These are phyloP conservation scores for Neofelis nebulosa DNA, from an alignment of 2,113 vertebrate species.

Conservation along the genomic window DNA sequence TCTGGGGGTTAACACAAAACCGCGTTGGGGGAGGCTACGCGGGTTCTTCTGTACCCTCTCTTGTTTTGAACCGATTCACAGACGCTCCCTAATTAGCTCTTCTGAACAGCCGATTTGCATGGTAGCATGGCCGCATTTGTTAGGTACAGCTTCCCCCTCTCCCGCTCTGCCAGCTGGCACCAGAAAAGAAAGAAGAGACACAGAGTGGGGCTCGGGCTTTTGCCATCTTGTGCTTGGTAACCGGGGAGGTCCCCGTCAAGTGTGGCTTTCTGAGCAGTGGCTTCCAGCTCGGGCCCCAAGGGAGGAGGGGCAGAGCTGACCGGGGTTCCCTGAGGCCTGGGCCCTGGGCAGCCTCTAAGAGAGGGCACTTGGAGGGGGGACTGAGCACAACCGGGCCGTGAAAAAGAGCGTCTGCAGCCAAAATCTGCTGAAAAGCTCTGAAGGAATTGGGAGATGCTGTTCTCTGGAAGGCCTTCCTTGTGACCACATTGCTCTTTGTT, in stretches of 20 bases:
- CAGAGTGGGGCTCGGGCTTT: neutral
- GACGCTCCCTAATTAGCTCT: constrained; percentile 61
- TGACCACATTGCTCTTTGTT: constrained; percentile 44
- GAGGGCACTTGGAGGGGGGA: neutral
- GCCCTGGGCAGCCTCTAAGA: neutral
- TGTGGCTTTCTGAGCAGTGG: neutral
- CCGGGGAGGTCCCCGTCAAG: neutral
- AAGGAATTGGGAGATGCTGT: neutral
- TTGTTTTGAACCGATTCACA: constrained; percentile 40
- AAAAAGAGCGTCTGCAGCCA: neutral
- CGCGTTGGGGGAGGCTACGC: neutral
- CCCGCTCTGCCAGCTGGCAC: constrained; percentile 54
- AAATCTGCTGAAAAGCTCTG: neutral
- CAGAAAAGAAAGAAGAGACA: neutral
- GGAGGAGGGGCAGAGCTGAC: neutral
- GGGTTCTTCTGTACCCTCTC: constrained; percentile 9
- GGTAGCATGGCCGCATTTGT: neutral
- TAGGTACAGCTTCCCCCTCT: constrained; percentile 44
- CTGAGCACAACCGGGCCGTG: neutral
- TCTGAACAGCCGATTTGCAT: constrained; percentile 56
- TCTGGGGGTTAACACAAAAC: neutral
- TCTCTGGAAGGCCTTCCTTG: neutral
- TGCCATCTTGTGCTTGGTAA: constrained; percentile 42
- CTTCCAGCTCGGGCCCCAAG: neutral
- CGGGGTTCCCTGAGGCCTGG: neutral